Percentiles rank a stretch among this genome's conserved stretches.
Evolutionary conservation across 2,797 vertebrate genomes (phyloP).

Genomic region (Odontamblyopus lacepedii): DNA sequence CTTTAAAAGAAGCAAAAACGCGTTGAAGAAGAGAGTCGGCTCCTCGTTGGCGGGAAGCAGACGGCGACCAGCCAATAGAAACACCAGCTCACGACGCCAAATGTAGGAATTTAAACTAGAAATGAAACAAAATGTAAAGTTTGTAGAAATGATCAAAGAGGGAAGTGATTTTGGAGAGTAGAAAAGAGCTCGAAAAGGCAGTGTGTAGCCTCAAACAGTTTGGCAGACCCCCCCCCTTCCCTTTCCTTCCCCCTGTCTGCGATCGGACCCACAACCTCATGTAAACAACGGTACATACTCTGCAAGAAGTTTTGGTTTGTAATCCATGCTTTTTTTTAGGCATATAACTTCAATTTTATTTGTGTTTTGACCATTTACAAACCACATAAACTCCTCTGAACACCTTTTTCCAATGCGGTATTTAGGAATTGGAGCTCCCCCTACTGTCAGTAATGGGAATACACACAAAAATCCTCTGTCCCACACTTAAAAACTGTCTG

Average conservation of each 20-base stretch:
- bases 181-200: conserved; percentile 75
- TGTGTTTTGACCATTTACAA: too few species aligned
- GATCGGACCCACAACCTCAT: neutral
- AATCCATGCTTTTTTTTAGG: neutral
- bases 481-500: too few species aligned
- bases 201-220: conserved; percentile 78
- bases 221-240: conserved; percentile 41
- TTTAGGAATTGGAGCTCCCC: too few species aligned
- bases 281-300: neutral
- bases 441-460: too few species aligned
- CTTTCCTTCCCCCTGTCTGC: neutral
- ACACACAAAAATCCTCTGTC: too few species aligned
- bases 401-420: too few species aligned
- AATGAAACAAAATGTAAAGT: conserved; percentile 22
- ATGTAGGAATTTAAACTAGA: conserved; percentile 4
- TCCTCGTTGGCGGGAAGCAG: conserved; percentile 16
- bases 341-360: too few species aligned
- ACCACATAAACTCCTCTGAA: too few species aligned
- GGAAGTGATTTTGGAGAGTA: conserved; percentile 53
- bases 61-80: conserved; percentile 23
- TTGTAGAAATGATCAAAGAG: conserved; percentile 44
- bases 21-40: too few species aligned
- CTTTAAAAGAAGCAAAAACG: too few species aligned
- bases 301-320: neutral
- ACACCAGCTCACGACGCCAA: conserved; percentile 13